Conservation (phyloP, 1,140 invertebrate species). For the Pomacea maculata region DNA sequence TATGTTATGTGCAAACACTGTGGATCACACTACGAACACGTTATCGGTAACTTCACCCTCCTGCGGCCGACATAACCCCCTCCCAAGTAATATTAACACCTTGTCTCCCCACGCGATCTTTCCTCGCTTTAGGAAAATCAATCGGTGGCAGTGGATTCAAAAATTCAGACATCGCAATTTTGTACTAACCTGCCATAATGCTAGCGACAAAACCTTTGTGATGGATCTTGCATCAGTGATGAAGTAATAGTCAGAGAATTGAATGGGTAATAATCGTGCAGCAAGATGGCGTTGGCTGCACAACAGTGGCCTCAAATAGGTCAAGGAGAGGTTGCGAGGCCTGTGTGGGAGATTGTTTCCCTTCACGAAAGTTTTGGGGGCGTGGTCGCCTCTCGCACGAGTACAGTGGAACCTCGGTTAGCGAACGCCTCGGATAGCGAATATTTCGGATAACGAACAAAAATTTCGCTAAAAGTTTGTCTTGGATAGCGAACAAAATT, state of each 20-base stretch:
- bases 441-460: no score
- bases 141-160: no score
- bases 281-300: constrained; percentile 10
- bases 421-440: no score
- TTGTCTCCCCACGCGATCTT: background rate
- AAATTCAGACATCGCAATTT: background rate
- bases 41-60: constrained; percentile 9
- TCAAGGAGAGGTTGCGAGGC: constrained; percentile 1
- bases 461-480: no score
- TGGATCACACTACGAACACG: no score
- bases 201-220: background rate
- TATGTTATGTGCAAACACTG: no score
- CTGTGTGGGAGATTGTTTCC: background rate
- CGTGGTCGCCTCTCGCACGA: no score
- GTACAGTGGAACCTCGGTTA: no score
- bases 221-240: background rate
- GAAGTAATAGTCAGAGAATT: background rate
- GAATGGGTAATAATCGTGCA: no score
- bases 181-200: background rate
- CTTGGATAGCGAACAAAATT: no score
- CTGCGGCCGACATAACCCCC: constrained; percentile 16
- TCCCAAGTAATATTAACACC: constrained; percentile 1
- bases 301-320: constrained; percentile 12
- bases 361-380: background rate
- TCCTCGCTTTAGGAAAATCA: no score